phyloP scores from a whole-genome alignment of 2,113 vertebrate species.

The Genyomyrus donnyi region DNA sequence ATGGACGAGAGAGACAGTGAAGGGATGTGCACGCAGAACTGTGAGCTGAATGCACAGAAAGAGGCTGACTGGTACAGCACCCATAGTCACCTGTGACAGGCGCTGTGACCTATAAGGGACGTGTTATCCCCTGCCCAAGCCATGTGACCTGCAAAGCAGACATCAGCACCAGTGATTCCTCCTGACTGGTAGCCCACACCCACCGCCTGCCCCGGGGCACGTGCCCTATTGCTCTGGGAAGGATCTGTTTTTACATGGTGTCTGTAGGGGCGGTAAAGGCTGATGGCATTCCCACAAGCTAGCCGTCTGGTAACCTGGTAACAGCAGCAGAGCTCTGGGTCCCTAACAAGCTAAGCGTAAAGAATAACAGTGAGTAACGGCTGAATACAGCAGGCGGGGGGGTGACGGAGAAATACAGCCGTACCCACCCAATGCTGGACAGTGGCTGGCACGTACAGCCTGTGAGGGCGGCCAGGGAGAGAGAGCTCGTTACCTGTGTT shows the following conservation, averaged over 20 bases:
- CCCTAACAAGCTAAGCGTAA: neutral
- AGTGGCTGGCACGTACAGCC: neutral
- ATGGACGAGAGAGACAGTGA: neutral
- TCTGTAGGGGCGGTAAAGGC: neutral
- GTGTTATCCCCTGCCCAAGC: constrained; percentile 47
- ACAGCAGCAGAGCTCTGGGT: neutral
- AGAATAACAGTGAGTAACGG: neutral
- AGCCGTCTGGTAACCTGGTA: neutral
- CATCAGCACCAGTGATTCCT: constrained; percentile 53
- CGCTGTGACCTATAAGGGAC: constrained; percentile 52
- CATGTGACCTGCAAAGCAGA: constrained; percentile 61
- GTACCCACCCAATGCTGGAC: neutral
- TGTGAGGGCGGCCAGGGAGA: neutral
- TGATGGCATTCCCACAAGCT: neutral
- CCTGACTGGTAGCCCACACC: constrained; percentile 24
- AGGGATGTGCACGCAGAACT: constrained; percentile 42
- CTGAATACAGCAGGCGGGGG: neutral
- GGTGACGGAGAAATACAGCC: neutral
- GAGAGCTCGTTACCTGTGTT: constrained; percentile 64
- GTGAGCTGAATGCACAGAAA: constrained; percentile 26
- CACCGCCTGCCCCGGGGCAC: constrained; percentile 30
- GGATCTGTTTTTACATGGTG: neutral
- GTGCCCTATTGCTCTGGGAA: constrained; percentile 43
- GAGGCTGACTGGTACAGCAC: constrained; percentile 39
- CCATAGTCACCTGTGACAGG: constrained; percentile 63